Base-by-base conservation (phyloP, 2,113 vertebrate genomes). In the Sebastes schlegelii region DNA sequence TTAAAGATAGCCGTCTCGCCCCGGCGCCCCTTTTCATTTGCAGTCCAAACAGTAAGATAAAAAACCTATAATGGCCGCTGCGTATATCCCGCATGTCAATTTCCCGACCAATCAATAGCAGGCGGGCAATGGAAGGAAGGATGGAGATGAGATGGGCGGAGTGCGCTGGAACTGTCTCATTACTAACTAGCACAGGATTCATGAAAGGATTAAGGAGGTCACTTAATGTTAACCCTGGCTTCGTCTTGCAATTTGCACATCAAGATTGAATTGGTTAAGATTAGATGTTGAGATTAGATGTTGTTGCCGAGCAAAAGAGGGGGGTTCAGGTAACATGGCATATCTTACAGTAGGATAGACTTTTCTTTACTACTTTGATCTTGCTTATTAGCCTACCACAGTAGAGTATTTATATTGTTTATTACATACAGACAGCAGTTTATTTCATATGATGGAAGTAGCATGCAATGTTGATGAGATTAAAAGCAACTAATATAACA, bases 61-160 rank as follows among this genome's bases (percentile, higher is more conserved):
- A 92, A 93, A 92, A 90, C 86, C 93, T 92, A 92, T 93, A 94
- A 89, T 88, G 89, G 88, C 87, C 88, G 80, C 82, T 82, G 88
- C 82, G n/a, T 90, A 93, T 88, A 93, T 88, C 77, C 87, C 62
- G 92, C 93, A 94, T 95, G 92, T 93, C 94, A 93, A 95, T 95
- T 95, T 95, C 90, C 72, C 81, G 84, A 69, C 91, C 88, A 92
- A 95, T 95, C 95, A 93, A 94, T 94, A 94, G 84, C 91, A 91
- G 82, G 89, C 90, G 83, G 75, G 86, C 88, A 67, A 77, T 62
- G 77, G 83, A 85, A 83, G 89, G 88, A 87, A 88, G 89, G 90
- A 84, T 90, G 89, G 85, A 82, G 87, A 90, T 80, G 88, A 86
- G 88, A 86, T 83, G 77, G 84, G 88, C 43, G 77, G 87, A 83